A percentile compares a stretch with the other conserved stretches of the same genome.
Evolutionary conservation across 2,113 vertebrate species (phyloP).

Genomic region (Colaptes auratus): DNA sequence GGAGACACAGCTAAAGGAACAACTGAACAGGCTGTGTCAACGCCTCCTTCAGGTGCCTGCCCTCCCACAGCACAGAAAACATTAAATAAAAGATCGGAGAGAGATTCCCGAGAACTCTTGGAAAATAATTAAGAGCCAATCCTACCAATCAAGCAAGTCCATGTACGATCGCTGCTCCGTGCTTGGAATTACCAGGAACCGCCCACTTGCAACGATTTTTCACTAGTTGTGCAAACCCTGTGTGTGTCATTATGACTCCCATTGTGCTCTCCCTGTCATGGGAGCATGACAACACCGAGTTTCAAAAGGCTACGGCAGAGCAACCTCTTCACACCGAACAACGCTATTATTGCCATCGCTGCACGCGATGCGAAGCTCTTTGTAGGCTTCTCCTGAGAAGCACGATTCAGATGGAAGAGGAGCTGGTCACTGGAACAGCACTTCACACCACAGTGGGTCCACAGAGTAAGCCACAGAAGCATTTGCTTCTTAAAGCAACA

Average conservation of each 20-base stretch:
- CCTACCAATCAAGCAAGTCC: neutral
- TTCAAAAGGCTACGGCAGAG: neutral
- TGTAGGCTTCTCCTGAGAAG: neutral
- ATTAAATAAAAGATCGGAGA: neutral
- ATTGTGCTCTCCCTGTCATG: constrained; percentile 23
- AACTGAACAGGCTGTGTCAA: neutral
- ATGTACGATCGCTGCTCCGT: neutral
- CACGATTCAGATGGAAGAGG: neutral
- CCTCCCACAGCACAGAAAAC: neutral
- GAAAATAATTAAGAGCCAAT: neutral
- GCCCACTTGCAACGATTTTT: neutral
- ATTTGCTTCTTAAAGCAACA: neutral
- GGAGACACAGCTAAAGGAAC: neutral
- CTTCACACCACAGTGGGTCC: neutral
- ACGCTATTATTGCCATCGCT: neutral
- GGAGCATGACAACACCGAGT: constrained; percentile 2
- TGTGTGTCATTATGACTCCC: constrained; percentile 37
- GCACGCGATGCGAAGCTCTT: neutral
- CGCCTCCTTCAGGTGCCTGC: accelerated
- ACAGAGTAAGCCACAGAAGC: neutral
- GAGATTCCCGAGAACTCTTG: neutral
- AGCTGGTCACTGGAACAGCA: neutral
- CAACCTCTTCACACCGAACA: neutral
- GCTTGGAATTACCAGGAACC: neutral
- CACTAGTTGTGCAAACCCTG: constrained; percentile 4